Conservation (phyloP, 2,888 invertebrate genomes). For the Diachrysia chrysitis region DNA sequence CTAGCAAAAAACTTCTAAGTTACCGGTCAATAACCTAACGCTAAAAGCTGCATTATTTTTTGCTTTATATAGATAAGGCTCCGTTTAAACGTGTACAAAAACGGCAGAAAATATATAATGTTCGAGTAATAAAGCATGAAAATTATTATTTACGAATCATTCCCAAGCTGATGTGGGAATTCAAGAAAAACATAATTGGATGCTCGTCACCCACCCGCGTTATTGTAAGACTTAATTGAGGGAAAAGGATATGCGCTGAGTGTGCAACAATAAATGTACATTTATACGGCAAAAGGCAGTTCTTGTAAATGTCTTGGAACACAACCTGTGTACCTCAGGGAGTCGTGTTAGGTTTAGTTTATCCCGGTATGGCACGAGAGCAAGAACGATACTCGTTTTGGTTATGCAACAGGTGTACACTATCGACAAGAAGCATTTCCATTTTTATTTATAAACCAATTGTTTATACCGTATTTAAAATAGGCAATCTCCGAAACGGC, state of each 20-base stretch:
- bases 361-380: slow-evolving; percentile 38
- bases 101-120: slow-evolving; percentile 29
- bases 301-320: slow-evolving; percentile 35
- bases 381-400: slow-evolving; percentile 42
- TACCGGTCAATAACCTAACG: slow-evolving; percentile 53
- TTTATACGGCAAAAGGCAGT: slow-evolving; percentile 26
- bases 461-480: neutral
- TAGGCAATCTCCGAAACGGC: too few relatives aligned
- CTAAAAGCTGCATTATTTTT: slow-evolving; percentile 42
- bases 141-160: slow-evolving; percentile 36
- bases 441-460: slow-evolving; percentile 26
- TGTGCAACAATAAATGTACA: slow-evolving; percentile 30
- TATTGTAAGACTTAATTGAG: slow-evolving; percentile 48
- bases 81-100: neutral
- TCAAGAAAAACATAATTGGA: slow-evolving; percentile 46
- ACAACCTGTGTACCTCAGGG: slow-evolving; percentile 38
- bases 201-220: slow-evolving; percentile 31
- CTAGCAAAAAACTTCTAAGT: slow-evolving; percentile 41
- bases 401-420: slow-evolving; percentile 46
- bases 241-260: slow-evolving; percentile 48
- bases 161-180: slow-evolving; percentile 48
- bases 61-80: slow-evolving; percentile 31
- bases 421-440: slow-evolving; percentile 31
- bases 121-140: slow-evolving; percentile 35
- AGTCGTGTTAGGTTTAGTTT: slow-evolving; percentile 42